These are phyloP conservation scores for Cephus runcator DNA, from an alignment of 2,888 invertebrate species.

Conservation along the genomic window DNA sequence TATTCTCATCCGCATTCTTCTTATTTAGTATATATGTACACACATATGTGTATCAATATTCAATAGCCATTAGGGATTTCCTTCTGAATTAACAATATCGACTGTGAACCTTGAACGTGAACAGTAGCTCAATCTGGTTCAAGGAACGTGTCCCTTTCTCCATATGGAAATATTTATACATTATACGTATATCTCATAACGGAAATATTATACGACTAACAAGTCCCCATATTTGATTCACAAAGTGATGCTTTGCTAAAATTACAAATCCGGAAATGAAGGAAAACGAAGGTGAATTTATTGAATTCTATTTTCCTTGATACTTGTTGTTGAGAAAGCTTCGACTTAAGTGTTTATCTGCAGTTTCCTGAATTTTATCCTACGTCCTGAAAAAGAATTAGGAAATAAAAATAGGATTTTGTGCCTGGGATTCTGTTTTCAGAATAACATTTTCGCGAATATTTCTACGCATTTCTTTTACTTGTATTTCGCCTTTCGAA, in stretches of 20 bases:
- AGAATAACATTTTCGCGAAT: neutral
- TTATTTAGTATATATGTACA: neutral
- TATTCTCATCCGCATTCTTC: neutral
- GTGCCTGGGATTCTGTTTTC: neutral
- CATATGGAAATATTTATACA: neutral
- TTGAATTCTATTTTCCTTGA: neutral
- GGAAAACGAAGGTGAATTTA: neutral
- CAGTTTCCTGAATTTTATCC: neutral
- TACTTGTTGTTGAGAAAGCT: neutral
- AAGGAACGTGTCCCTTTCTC: neutral
- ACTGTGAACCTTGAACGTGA: neutral
- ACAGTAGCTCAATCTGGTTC: neutral
- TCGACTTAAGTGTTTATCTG: neutral
- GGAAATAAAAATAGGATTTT: neutral
- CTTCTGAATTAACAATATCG: neutral
- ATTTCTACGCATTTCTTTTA: neutral
- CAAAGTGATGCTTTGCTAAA: neutral
- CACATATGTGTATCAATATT: neutral
- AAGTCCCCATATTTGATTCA: neutral
- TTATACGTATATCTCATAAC: neutral
- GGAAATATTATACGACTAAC: neutral
- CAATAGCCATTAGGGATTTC: neutral
- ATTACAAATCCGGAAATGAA: neutral
- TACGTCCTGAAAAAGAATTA: neutral
- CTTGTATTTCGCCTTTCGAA: neutral